A percentile compares a stretch with the other conserved stretches of the same genome.
phyloP scores from a whole-genome alignment of 2,113 vertebrate genomes.

The Scophthalmus maximus region DNA sequence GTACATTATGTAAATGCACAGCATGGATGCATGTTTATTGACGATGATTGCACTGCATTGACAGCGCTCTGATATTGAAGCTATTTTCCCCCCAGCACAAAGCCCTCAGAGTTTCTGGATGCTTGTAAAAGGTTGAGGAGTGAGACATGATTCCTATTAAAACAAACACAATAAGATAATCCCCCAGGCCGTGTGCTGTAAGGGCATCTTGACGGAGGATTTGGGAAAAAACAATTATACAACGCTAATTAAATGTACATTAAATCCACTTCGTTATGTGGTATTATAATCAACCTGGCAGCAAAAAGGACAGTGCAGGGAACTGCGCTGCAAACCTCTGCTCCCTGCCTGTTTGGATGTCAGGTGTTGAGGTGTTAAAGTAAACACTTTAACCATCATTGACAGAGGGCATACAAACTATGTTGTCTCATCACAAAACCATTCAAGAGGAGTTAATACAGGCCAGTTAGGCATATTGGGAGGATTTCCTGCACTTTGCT shows the following conservation, averaged over 20 bases:
- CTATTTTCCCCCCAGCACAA: slow-evolving; percentile 50
- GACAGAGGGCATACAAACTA: slow-evolving; percentile 39
- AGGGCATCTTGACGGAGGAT: slow-evolving; percentile 55
- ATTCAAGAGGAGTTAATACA: slow-evolving; percentile 34
- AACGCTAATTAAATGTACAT: slow-evolving; percentile 65
- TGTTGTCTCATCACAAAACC: slow-evolving; percentile 34
- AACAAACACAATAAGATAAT: slow-evolving; percentile 72
- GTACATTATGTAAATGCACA: slow-evolving; percentile 63
- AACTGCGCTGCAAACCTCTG: slow-evolving; percentile 28
- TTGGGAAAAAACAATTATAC: slow-evolving; percentile 44
- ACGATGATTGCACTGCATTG: slow-evolving; percentile 48
- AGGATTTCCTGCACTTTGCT: slow-evolving; percentile 27
- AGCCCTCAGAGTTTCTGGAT: slow-evolving; percentile 37
- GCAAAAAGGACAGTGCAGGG: slow-evolving; percentile 6
- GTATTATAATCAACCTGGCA: slow-evolving; percentile 39
- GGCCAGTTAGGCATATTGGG: slow-evolving; percentile 46
- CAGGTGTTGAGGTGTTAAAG: slow-evolving; percentile 44
- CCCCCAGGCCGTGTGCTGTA: slow-evolving; percentile 42
- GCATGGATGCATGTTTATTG: slow-evolving; percentile 51
- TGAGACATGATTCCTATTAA: slow-evolving; percentile 52
- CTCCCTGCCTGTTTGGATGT: slow-evolving; percentile 26
- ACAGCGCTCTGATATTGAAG: slow-evolving; percentile 40
- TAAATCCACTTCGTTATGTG: slow-evolving; percentile 48
- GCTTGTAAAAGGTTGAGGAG: slow-evolving; percentile 49
- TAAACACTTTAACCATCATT: slow-evolving; percentile 43